Base-by-base conservation (phyloP, 2,113 vertebrate genomes). In the Campylorhamphus procurvoides region DNA sequence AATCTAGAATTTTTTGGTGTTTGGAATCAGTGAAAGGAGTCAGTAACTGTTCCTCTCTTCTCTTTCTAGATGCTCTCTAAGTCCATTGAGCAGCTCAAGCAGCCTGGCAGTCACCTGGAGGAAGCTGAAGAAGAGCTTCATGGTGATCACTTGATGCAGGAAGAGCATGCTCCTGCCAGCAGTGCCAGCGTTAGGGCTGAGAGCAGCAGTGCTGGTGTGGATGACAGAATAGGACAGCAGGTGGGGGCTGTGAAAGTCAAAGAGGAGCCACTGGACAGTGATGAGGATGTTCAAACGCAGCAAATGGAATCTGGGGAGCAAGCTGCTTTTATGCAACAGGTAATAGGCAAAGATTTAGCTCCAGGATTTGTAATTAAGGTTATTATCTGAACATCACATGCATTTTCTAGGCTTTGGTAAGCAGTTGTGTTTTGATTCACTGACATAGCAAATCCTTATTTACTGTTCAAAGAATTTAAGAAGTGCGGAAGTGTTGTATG, bases 41-140 rank as follows among this genome's bases (percentile, higher is more conserved):
- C 77, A n/a, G 4, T 58, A 66, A 29, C 55, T 83, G 31, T 83
- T 87, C 47, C 23, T 37, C 16, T n/a, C 44, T 93, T 86, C 85
- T 97, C 91, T 97, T 94, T 97, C 63, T 98, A 99, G 99, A 98
- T 99, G 98, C 98, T 99, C 81, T 99, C 99, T 63, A 99, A 99
- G 98, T 99, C 99, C 96, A 99, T 99, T 52, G 99, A 99, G 98
- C 99, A 99, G 98, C 98, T 99, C 93, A 99, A 99, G 97, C 99
- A 99, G 98, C 99, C 99, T 75, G 99, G 94, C 91, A 97, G 97
- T 92, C 99, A 99, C 97, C 98, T 99, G 93, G 99, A 99, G 93
- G 99, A 99, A 96, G 99, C 99, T 1, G 99, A 99, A 97, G 99
- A 99, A 93, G 99, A 99, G 94, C 98, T 98, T 69, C 97, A 98